These are phyloP conservation scores for Arctia plantaginis DNA, from an alignment of 2,888 invertebrate genomes.

Conservation along the genomic window DNA sequence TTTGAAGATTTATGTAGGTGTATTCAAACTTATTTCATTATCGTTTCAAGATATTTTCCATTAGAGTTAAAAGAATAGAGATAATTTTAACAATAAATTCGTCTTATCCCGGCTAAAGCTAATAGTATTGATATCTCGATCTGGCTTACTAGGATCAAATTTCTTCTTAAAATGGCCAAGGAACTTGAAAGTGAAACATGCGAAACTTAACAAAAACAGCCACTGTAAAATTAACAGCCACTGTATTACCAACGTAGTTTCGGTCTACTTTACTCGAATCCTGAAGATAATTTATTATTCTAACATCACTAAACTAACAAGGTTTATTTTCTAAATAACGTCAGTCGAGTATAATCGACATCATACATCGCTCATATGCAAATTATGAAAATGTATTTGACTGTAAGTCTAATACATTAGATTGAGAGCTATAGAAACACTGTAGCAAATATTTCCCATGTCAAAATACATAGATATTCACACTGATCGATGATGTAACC, in stretches of 20 bases:
- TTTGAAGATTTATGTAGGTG: slow-evolving; percentile 43
- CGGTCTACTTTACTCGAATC: slow-evolving; percentile 18
- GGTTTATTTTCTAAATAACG: slow-evolving; percentile 2
- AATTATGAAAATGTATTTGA: not conserved
- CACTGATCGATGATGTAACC: too few relatives aligned
- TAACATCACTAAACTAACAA: slow-evolving; percentile 15
- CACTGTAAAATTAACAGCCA: slow-evolving; percentile 24
- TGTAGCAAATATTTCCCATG: not conserved
- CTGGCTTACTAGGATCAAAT: slow-evolving; percentile 22
- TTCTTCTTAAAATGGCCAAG: slow-evolving; percentile 25
- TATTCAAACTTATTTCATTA: slow-evolving; percentile 53
- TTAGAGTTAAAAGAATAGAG: slow-evolving; percentile 30
- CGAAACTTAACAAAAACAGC: slow-evolving; percentile 34
- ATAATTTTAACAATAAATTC: slow-evolving; percentile 32
- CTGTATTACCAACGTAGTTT: slow-evolving; percentile 13
- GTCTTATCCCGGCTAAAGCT: slow-evolving; percentile 23
- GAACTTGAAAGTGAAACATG: slow-evolving; percentile 28
- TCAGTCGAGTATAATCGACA: not conserved
- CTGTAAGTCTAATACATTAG: not conserved
- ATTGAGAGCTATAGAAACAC: not conserved
- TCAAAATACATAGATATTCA: not conserved
- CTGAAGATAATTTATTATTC: slow-evolving; percentile 18
- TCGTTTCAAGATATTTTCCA: slow-evolving; percentile 44
- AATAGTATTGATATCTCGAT: slow-evolving; percentile 19
- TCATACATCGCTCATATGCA: not conserved